phyloP scores from a whole-genome alignment of 2,888 invertebrate genomes.

The Molorchus minor region DNA sequence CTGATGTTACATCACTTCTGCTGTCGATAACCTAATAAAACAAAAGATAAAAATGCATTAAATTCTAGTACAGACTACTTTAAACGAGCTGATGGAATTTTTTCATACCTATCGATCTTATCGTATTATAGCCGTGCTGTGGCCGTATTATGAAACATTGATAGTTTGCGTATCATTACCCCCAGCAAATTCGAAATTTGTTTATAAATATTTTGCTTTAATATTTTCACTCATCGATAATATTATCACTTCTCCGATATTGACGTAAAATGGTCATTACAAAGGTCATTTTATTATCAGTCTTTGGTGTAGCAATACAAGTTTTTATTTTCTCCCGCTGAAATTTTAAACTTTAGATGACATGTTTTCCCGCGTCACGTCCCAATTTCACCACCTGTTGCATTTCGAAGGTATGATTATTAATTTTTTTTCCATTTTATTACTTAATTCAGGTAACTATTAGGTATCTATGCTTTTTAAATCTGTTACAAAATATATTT shows the following conservation, averaged over 20 bases:
- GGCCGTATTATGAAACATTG: neutral
- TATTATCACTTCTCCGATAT: neutral
- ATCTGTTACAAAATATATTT: slow-evolving; percentile 12
- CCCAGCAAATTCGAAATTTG: neutral
- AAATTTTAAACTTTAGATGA: neutral
- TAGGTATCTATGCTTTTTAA: neutral
- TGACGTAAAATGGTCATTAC: slow-evolving; percentile 3
- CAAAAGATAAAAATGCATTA: neutral
- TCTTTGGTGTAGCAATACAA: neutral
- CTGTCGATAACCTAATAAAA: no score
- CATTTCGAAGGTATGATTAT: slow-evolving; percentile 37
- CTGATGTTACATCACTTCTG: no score
- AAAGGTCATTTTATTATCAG: slow-evolving; percentile 7
- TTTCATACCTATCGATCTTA: no score
- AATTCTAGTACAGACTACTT: neutral
- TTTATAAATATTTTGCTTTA: neutral
- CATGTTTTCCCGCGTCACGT: slow-evolving; percentile 44
- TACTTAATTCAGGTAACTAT: neutral
- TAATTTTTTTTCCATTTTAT: slow-evolving; percentile 6
- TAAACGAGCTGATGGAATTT: neutral
- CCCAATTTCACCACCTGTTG: slow-evolving; percentile 43
- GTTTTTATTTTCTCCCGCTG: neutral
- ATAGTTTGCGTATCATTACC: neutral
- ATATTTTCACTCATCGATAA: neutral
- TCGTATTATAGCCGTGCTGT: no score